Base-by-base conservation (phyloP, 64 coral and sea anemone genomes). In the Montipora efflorescens region DNA sequence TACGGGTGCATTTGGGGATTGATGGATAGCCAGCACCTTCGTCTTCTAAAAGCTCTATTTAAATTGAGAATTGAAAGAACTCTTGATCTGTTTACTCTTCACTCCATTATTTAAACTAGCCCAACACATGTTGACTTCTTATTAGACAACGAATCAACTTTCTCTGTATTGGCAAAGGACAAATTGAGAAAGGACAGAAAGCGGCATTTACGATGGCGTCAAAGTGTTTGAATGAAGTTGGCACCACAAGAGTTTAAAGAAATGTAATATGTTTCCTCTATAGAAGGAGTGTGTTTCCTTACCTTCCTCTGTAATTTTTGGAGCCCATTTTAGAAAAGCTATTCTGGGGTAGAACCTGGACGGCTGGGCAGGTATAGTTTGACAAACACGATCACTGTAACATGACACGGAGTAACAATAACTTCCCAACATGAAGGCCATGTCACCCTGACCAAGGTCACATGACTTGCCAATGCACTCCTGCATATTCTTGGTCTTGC, bases 391-490 rank as follows among this genome's bases (percentile, higher is more conserved):
- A 19, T 89, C 84, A 76, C 91, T 99, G 44, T 83, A 89, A 90
- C 98, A 99, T 3, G 95, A 76, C 15, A 99, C 76, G 1, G 95
- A 92, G 47, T 94, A 99, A 52, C 98, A 99, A 45, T 94, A 78
- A 44, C 84, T 79, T 48, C 95, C 98, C 22, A 99, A 52, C 98
- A 99, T 99, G 48, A 99, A 94, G 13, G 95, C 98, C 4, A 99
- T 59, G 86, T 99, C 98, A 78, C 98, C 98, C 5, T 62, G 87
- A 5, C 79, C 95, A 19, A 96, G 85, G 6, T 99, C 98, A 80
- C 98, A 99, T 49, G 95, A 92, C 81, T 92, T 96, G 18, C 98
- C 98, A 25, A 99, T 99, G 23, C 98, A 99, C 76, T 99, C 98
- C 78, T 99, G 98, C 92, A 99, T 99, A 74, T 99, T 99, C 51